Conservation (phyloP, 2,797 vertebrate genomes). For the Coilia nasus region DNA sequence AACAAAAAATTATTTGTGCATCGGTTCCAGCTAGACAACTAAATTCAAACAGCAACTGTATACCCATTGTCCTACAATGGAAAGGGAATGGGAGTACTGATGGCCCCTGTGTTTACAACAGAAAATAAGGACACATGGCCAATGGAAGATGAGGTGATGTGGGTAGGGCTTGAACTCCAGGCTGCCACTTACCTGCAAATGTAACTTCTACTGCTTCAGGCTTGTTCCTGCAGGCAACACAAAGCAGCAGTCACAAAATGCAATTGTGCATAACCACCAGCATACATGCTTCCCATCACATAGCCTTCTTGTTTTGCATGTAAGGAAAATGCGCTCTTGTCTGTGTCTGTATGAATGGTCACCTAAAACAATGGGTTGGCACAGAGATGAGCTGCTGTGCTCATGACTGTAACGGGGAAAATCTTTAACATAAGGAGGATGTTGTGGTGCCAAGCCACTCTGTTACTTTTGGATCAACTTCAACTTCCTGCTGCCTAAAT, state of each 20-base stretch:
- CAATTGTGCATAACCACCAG: background rate
- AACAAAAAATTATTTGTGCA: background rate
- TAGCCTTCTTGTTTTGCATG: background rate
- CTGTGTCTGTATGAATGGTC: background rate
- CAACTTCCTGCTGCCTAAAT: background rate
- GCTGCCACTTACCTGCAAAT: constrained; percentile 87
- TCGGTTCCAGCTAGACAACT: no score
- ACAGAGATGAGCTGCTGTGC: background rate
- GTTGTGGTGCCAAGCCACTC: background rate
- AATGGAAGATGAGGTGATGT: background rate
- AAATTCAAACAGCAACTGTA: background rate
- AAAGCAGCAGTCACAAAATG: background rate
- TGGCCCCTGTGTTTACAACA: background rate
- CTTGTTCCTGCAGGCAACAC: constrained; percentile 84
- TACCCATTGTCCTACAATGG: background rate
- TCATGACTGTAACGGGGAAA: background rate
- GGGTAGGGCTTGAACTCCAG: background rate
- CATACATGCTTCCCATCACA: background rate
- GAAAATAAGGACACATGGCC: background rate
- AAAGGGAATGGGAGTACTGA: background rate
- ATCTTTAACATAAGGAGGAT: background rate
- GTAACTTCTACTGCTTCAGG: constrained; percentile 98
- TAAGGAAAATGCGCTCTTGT: background rate
- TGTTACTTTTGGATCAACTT: background rate
- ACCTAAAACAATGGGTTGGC: background rate